phyloP scores from a whole-genome alignment of 2,797 vertebrate species.

The Syngnathus acus region DNA sequence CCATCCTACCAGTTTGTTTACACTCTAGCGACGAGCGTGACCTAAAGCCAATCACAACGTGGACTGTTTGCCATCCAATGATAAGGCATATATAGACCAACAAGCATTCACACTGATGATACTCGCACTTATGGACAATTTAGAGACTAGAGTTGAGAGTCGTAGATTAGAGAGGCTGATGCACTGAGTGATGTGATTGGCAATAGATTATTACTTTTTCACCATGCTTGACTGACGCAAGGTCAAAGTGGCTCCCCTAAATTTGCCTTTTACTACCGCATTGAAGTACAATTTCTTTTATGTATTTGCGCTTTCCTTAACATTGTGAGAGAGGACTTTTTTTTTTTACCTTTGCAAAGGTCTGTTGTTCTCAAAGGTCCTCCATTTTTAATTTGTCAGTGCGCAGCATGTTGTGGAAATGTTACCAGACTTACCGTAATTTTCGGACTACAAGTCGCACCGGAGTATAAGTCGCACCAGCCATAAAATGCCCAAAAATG shows the following conservation, averaged over 20 bases:
- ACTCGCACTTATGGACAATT: too few species aligned
- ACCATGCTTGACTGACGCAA: background rate
- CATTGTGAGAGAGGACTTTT: background rate
- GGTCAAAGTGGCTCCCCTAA: background rate
- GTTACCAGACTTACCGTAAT: background rate
- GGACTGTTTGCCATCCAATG: background rate
- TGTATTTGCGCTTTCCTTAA: background rate
- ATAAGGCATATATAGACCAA: background rate
- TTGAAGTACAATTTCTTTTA: background rate
- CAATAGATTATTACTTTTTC: background rate
- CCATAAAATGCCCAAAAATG: too few species aligned
- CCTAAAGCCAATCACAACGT: background rate
- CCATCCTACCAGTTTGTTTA: background rate
- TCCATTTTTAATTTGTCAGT: background rate
- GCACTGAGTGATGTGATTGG: background rate
- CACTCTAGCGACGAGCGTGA: background rate
- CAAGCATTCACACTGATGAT: too few species aligned
- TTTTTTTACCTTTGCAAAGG: background rate
- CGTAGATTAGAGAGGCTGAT: background rate
- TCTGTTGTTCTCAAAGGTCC: background rate
- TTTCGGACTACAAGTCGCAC: too few species aligned
- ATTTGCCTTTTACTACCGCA: background rate
- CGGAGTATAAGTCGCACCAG: too few species aligned
- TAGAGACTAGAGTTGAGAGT: too few species aligned
- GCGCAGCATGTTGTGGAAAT: background rate